Percentiles rank a stretch among this genome's conserved stretches.
Evolutionary conservation across 1,140 invertebrate genomes (phyloP).

Genomic region (Diprion similis): DNA sequence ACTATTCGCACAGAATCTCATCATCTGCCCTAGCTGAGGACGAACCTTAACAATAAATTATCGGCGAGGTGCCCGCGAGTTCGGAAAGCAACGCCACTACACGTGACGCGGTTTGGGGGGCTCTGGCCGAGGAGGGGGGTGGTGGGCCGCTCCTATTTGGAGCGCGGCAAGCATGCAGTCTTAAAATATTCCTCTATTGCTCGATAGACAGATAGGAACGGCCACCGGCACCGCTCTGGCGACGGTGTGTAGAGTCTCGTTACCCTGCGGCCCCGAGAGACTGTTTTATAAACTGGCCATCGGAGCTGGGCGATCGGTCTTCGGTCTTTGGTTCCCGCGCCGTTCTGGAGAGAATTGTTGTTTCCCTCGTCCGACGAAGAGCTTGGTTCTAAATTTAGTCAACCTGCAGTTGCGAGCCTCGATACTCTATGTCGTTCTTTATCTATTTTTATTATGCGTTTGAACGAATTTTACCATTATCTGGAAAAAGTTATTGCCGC

Average conservation of each 20-base stretch:
- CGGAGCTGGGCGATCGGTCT: background rate
- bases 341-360: background rate
- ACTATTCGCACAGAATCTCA: background rate
- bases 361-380: background rate
- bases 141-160: conserved; percentile 26
- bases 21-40: too few relatives aligned
- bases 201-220: conserved; percentile 22
- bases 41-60: too few relatives aligned
- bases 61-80: too few relatives aligned
- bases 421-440: background rate
- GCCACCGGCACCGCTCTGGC: background rate
- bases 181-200: conserved; percentile 29
- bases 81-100: background rate
- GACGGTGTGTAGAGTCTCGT: conserved; percentile 1
- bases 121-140: conserved; percentile 12
- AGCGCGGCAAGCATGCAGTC: conserved; percentile 25
- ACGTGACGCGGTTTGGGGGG: background rate
- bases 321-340: background rate
- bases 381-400: background rate
- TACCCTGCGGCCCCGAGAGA: background rate
- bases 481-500: background rate
- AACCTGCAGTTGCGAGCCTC: background rate
- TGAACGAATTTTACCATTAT: background rate
- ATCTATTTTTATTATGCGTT: background rate
- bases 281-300: background rate